Percentiles rank a stretch among this genome's conserved stretches.
Conservation (phyloP, 2,113 vertebrate species). For the Daubentonia madagascariensis region DNA sequence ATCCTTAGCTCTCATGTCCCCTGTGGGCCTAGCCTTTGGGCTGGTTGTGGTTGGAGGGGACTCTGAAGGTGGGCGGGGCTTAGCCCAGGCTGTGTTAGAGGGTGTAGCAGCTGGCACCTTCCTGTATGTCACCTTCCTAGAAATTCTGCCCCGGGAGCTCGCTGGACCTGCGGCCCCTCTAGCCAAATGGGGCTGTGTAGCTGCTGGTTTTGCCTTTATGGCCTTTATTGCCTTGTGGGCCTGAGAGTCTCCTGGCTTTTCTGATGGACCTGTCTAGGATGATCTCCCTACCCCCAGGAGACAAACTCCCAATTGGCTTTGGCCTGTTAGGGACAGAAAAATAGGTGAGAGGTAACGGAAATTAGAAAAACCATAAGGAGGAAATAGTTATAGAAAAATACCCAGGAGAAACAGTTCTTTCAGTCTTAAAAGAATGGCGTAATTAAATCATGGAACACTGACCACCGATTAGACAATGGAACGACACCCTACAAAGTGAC, state of each 20-base stretch:
- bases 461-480: too few relatives aligned
- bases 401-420: too few relatives aligned
- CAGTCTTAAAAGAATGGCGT: too few relatives aligned
- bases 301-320: neutral
- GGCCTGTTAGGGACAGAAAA: too few relatives aligned
- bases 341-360: too few relatives aligned
- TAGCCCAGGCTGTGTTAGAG: slow-evolving; percentile 90
- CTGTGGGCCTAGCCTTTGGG: slow-evolving; percentile 87
- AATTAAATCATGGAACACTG: too few relatives aligned
- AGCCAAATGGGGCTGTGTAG: slow-evolving; percentile 89
- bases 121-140: slow-evolving; percentile 93
- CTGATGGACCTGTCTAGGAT: neutral
- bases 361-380: too few relatives aligned
- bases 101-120: slow-evolving; percentile 91
- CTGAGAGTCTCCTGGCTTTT: slow-evolving; percentile 72
- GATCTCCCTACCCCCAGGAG: neutral
- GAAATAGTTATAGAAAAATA: too few relatives aligned
- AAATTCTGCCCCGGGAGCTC: slow-evolving; percentile 92
- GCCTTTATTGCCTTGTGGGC: slow-evolving; percentile 87
- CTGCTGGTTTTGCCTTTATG: slow-evolving; percentile 91
- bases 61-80: slow-evolving; percentile 64
- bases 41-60: slow-evolving; percentile 85
- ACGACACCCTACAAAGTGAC: too few relatives aligned
- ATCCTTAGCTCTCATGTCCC: slow-evolving; percentile 89
- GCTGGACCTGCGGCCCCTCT: slow-evolving; percentile 86